phyloP scores from a whole-genome alignment of 2,888 invertebrate genomes.

The Norana najaformis region DNA sequence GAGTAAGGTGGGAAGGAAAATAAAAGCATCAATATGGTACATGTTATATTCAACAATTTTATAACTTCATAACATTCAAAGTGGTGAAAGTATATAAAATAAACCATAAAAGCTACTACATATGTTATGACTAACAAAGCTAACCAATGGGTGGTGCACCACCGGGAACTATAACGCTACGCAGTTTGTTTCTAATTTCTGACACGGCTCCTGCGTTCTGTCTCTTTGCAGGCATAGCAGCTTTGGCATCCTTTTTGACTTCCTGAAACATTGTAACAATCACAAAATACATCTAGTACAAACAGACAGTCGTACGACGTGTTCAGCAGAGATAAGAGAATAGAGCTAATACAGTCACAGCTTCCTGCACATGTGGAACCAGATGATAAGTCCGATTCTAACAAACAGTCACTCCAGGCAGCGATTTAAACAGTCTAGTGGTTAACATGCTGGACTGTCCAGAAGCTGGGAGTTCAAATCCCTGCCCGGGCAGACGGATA shows the following conservation, averaged over 20 bases:
- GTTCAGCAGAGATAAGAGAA: background rate
- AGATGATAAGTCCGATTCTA: background rate
- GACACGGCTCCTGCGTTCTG: conserved; percentile 14
- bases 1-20: background rate
- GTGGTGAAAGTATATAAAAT: background rate
- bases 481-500: background rate
- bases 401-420: background rate
- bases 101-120: background rate
- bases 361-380: no score
- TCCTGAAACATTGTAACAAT: conserved; percentile 23
- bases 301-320: background rate
- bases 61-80: background rate
- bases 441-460: background rate
- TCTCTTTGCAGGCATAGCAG: conserved; percentile 6
- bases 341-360: background rate
- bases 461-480: background rate
- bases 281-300: background rate
- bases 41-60: background rate
- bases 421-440: background rate
- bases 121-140: no score
- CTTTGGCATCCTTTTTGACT: conserved; percentile 29
- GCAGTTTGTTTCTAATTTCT: conserved; percentile 29
- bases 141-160: conserved; percentile 9
- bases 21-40: background rate
- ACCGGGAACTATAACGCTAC: conserved; percentile 29